phyloP scores from a whole-genome alignment of 2,113 vertebrate species.

The Hyperopisus bebe region DNA sequence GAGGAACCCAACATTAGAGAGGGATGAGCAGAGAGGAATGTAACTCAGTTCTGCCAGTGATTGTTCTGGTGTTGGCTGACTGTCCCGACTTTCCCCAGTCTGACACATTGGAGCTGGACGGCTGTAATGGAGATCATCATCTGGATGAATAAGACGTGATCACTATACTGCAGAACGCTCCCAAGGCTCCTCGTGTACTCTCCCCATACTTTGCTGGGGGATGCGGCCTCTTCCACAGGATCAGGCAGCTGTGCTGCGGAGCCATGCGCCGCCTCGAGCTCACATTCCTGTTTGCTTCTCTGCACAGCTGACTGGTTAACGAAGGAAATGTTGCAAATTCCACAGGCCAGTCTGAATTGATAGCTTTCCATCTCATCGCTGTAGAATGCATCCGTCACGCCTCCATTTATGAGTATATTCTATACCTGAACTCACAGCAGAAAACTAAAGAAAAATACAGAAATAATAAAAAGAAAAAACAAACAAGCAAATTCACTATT shows the following conservation, averaged over 20 bases:
- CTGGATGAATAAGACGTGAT: not conserved
- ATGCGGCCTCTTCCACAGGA: not conserved
- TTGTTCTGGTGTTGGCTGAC: not conserved
- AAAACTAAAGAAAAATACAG: not conserved
- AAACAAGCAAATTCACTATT: not conserved
- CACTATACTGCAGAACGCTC: not conserved
- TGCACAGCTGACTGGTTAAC: not conserved
- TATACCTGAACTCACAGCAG: not conserved
- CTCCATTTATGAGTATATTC: not conserved
- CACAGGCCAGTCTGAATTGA: not conserved
- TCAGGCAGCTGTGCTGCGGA: not conserved
- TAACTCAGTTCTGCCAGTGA: not conserved
- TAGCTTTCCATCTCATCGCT: not conserved
- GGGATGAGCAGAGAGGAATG: constrained; percentile 5
- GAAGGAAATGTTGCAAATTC: not conserved
- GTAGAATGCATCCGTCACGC: not conserved
- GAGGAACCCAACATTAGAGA: not conserved
- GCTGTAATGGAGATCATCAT: not conserved
- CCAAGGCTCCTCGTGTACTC: not conserved
- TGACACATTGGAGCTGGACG: not conserved
- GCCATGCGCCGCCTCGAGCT: not conserved
- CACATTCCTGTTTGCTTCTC: not conserved
- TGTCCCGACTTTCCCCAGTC: not conserved
- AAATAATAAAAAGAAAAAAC: not conserved
- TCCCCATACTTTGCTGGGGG: not conserved